Base-by-base conservation (phyloP, 2,113 vertebrate species). In the Platysternon megacephalum region DNA sequence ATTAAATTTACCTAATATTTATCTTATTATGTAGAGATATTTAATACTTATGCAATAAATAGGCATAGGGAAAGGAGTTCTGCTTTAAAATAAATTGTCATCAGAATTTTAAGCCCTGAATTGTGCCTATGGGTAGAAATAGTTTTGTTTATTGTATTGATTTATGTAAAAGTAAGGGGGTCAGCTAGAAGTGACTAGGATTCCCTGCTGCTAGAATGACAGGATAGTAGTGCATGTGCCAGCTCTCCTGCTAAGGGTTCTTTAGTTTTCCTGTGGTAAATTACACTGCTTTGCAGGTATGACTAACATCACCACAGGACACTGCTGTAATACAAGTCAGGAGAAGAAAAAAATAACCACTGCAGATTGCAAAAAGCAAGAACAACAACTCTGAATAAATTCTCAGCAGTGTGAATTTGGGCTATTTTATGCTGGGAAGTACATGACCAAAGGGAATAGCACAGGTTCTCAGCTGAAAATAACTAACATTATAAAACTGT, bases 131-230 rank as follows among this genome's bases (percentile, higher is more conserved):
- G 96, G 88, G 49, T 96, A 96, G 96, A 85, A 94, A 95, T 83
- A 94, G 86, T 96, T 96, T 93, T 97, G 98, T 98, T 98, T 98
- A 98, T 98, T 98, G 97, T 93, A 93, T 96, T 99, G 98, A 99
- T 99, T 98, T 99, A 99, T 99, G 98, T 98, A 90, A 95, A 98
- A 95, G 92, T 97, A 90, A 97, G 98, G 98, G 97, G 98, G 88
- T 95, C 93, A 98, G 96, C 98, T 97, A 99, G 98, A 98, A 99
- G 97, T 96, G 91, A 97, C 97, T 97, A 93, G 91, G 96, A 96
- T 96, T 97, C 96, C 98, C 98, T 97, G 97, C 98, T 99, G 98
- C 94, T 98, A 98, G 97, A 98, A 96, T 98, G 98, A 98, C 98
- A 98, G 97, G 94, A 93, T 96, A 97, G 97, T 98, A 97, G 94